Evolutionary conservation across 2,113 vertebrate genomes (phyloP).

Genomic region (Chlamydotis undulata): DNA sequence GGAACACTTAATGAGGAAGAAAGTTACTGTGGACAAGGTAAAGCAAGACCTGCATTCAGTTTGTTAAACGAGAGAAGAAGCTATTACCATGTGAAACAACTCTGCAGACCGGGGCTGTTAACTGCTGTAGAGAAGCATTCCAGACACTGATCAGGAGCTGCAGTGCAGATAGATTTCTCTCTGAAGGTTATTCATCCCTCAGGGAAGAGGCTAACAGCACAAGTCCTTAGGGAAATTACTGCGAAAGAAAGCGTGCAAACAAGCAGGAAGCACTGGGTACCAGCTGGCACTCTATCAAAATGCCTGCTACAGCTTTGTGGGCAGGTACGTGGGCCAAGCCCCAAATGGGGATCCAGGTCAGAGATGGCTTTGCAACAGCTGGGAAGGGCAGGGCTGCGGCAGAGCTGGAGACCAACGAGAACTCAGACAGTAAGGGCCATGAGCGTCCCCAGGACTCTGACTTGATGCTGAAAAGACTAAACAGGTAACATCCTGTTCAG

Average conservation of each 20-base stretch:
- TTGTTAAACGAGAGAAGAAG: background rate
- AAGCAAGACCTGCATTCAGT: background rate
- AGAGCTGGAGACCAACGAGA: background rate
- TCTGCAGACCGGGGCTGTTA: background rate
- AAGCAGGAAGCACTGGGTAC: background rate
- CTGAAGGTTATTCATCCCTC: background rate
- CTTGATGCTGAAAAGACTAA: background rate
- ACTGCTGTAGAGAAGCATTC: background rate
- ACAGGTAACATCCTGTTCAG: background rate
- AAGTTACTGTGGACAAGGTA: background rate
- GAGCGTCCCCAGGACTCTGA: background rate
- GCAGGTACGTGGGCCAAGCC: background rate
- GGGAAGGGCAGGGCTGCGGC: background rate
- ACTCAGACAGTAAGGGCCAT: background rate
- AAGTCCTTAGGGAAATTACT: background rate
- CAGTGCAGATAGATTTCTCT: background rate
- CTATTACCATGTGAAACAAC: background rate
- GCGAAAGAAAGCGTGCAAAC: background rate
- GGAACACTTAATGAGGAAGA: background rate
- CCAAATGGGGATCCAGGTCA: rapidly evolving
- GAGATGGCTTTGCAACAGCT: background rate
- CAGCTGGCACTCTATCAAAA: background rate
- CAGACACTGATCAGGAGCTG: background rate
- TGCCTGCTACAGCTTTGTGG: background rate
- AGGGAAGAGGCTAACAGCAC: background rate